Base-by-base conservation (phyloP, 92 coral and sea anemone genomes). In the Phenganax marumi region DNA sequence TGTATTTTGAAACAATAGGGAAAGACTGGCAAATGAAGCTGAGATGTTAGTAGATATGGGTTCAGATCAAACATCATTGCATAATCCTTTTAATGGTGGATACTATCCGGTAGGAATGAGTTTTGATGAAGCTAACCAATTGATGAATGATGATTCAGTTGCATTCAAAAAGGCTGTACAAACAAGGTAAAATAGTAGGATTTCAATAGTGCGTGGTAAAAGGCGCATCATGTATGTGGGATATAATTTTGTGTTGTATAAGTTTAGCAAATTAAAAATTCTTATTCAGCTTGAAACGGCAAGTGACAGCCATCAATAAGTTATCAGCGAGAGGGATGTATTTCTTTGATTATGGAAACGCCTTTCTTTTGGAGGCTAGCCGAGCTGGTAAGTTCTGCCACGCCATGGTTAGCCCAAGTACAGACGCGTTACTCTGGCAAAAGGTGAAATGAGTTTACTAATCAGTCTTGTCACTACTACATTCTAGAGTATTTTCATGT, bases 331-430 rank as follows among this genome's bases (percentile, higher is more conserved):
- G 92, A 26, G 98, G 98, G 24, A 87, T 95, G 97, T 95, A 87
- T 72, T 95, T 95, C 81, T 95, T 97, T 94, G 98, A 95, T 74
- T 95, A 95, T 76, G 98, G 98, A 47, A 95, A 95, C 83, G 98
- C 98, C 1, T 95, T 95, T 75, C 91, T 95, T 0, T 79, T 95
- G 18, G 96, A 95, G 71, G 98, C 98, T 24, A 86, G 95, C 52
- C 77, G 98, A 85, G 98, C 98, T 58, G 98, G 98, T 95, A 13
- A 80, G 86, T 52, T 13, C 16, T 14, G 63, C 3, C 63, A 1
- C 21, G 63, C 63, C 17, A 13, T 19, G 7, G 17, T 56, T 56
- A 2, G 8, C 2, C 19, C 22, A 2, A 18, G 19, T 63, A 10
- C 19, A 9, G 10, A 24, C 70, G 39, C 9, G 23, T 63, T 63